phyloP scores from a whole-genome alignment of 2,797 vertebrate species.

The Sandelia bainsii region DNA sequence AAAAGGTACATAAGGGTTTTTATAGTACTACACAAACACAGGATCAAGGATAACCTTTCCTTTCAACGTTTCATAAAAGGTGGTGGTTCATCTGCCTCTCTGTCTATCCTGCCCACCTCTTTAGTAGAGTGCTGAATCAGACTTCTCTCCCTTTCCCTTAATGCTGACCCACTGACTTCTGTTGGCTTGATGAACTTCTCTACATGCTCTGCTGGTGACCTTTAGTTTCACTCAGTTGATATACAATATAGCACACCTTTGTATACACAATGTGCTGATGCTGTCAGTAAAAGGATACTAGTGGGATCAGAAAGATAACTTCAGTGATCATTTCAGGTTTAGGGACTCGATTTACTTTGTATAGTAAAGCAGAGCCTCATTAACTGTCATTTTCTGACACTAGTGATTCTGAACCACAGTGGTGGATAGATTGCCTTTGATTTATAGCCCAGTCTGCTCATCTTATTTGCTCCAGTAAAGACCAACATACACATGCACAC shows the following conservation, averaged over 20 bases:
- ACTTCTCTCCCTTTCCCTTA: conserved; percentile 63
- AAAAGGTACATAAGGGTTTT: not conserved
- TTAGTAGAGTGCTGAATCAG: conserved; percentile 75
- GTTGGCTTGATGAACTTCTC: conserved; percentile 58
- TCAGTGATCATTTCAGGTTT: not conserved
- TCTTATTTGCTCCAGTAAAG: conserved; percentile 54
- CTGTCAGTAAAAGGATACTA: conserved; percentile 1
- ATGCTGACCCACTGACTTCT: conserved; percentile 72
- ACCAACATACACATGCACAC: conserved; percentile 2
- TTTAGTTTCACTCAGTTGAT: conserved; percentile 57
- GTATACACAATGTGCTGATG: conserved; percentile 1
- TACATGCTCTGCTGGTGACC: conserved; percentile 62
- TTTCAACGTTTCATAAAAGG: conserved; percentile 67
- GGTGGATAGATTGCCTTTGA: conserved; percentile 66
- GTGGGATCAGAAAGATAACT: conserved; percentile 3
- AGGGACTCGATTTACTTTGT: not conserved
- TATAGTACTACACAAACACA: conserved; percentile 17
- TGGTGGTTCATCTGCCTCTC: conserved; percentile 31
- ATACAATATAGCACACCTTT: conserved; percentile 45
- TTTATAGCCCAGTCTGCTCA: conserved; percentile 56
- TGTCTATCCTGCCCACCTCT: conserved; percentile 38
- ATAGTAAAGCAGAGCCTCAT: conserved; percentile 10
- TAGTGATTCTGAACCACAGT: conserved; percentile 58
- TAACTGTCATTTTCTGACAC: conserved; percentile 64
- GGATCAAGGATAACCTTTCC: conserved; percentile 57